These are phyloP conservation scores for Tiphia femorata DNA, from an alignment of 2,888 invertebrate genomes.

Conservation along the genomic window DNA sequence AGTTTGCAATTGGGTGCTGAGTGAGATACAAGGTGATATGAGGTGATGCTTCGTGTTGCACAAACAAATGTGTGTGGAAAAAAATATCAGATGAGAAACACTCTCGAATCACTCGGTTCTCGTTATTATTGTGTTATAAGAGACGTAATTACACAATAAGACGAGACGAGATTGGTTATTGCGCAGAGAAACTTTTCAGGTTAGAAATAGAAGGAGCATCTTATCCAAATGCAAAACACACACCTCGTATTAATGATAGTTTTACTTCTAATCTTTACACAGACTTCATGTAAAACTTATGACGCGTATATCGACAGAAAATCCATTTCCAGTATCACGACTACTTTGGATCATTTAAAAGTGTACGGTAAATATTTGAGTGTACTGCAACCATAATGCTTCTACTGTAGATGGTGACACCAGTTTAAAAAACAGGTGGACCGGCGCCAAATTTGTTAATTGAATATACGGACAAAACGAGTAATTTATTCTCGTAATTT, in stretches of 20 bases:
- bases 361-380: conserved; percentile 33
- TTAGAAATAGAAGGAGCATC: conserved; percentile 19
- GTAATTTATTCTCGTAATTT: too few species aligned
- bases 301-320: conserved; percentile 10
- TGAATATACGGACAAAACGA: too few species aligned
- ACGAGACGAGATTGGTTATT: neutral
- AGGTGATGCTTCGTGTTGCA: neutral
- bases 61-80: too few species aligned
- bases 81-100: neutral
- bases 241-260: neutral
- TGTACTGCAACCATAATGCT: conserved; percentile 9
- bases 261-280: neutral
- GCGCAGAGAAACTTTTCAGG: conserved; percentile 15
- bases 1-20: neutral
- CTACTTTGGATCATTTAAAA: conserved; percentile 25
- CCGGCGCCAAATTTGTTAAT: too few species aligned
- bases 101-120: neutral
- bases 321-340: conserved; percentile 11
- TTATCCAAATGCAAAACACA: neutral
- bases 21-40: neutral
- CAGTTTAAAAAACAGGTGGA: conserved; percentile 9
- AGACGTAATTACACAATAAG: neutral
- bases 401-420: conserved; percentile 29
- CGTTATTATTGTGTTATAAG: neutral
- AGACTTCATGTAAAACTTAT: conserved; percentile 3